phyloP scores from a whole-genome alignment of 2,888 invertebrate genomes.

The Ormia ochracea region DNA sequence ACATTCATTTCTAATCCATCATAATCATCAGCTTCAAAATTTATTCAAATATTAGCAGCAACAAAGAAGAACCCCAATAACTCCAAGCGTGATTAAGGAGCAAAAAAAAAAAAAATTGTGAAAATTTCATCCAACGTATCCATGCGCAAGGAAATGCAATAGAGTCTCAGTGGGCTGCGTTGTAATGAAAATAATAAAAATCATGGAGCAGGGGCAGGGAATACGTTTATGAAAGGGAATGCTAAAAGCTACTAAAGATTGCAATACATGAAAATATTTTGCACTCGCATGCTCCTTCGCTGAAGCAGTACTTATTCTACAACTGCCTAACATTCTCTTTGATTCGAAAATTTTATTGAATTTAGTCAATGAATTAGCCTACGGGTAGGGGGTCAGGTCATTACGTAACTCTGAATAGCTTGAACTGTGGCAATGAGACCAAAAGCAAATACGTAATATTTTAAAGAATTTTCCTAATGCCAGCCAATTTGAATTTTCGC shows the following conservation, averaged over 20 bases:
- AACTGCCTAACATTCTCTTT: constrained; percentile 69
- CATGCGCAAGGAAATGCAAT: constrained; percentile 26
- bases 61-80: neutral
- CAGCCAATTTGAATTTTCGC: constrained; percentile 63
- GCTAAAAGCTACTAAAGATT: constrained; percentile 4
- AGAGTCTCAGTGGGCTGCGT: constrained; percentile 47
- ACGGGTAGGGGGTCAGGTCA: constrained; percentile 50
- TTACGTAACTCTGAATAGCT: constrained; percentile 57
- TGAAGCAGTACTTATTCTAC: constrained; percentile 66
- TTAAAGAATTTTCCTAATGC: constrained; percentile 61
- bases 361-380: constrained; percentile 64
- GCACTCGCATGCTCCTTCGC: constrained; percentile 68
- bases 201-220: constrained; percentile 40
- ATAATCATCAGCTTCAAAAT: neutral
- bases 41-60: neutral
- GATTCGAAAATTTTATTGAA: constrained; percentile 56
- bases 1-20: constrained; percentile 7
- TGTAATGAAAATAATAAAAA: constrained; percentile 59
- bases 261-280: constrained; percentile 50
- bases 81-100: neutral
- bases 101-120: neutral
- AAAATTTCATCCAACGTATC: neutral
- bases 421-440: constrained; percentile 65
- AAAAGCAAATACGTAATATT: constrained; percentile 62
- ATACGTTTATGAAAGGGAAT: constrained; percentile 21